Evolutionary conservation across 2,888 invertebrate genomes (phyloP), one percentile per base, ranked within the genome.

Genomic region (Drosophila mimica): DNA sequence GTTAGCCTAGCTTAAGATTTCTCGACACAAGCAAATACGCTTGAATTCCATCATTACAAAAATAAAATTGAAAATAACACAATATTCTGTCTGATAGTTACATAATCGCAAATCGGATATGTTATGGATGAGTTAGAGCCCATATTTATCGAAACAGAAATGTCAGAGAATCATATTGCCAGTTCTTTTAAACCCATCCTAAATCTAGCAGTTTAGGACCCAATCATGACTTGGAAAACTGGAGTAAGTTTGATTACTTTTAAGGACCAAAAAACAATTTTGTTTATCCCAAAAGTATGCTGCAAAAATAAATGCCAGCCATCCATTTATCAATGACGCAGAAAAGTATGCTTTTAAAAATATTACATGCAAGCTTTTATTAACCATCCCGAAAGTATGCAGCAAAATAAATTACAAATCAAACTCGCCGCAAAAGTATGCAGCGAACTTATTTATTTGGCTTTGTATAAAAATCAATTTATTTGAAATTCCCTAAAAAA

Each of bases 341-440:
- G 13, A 31, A 72, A 51, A 49, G 49, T 34, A 40, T 34, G 38
- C 70, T 13, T 13, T 9, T 13, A 9, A 1, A 57, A 31, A 33
- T 25, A 13, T 15, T 4, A 5, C 2, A 4, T 13, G 0, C 11
- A 28, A 13, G 7, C 11, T 20, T 25, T 15, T 38, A 13, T 38
- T 28, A 56, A 3, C 7, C 13, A 4, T 4, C 30, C 15, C 31
- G 11, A 64, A 53, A 31, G 17, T 64, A 64, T 48, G 38, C 65
- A 9, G 15, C 9, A n/a, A 0, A 46, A 52, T n/a, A 33, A 57
- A 60, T 51, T 28, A 1, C n/a, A 20, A 15, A 13, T 0, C 0
- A 1, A 31, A n/a, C 5, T 0, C 15, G 2, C 36, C 25, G 11
- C 56, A n/a, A 30, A 62, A 58, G 53, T 51, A 49, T 54, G 65